These are phyloP conservation scores for Malurus alboscapulatus DNA, from an alignment of 2,113 vertebrate genomes.

Conservation along the genomic window DNA sequence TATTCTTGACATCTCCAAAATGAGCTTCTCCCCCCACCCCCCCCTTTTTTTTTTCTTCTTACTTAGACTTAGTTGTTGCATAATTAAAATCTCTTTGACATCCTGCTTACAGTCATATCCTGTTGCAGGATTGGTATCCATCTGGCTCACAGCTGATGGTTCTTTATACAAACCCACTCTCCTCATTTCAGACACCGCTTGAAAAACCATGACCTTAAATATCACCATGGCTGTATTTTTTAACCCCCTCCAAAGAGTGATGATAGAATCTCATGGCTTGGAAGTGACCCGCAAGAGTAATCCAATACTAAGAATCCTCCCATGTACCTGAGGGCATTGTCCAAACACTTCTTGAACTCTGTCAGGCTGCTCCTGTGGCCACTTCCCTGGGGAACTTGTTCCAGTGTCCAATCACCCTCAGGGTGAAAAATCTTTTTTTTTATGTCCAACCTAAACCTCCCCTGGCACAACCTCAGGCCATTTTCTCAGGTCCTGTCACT, in stretches of 20 bases:
- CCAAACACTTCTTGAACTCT: background rate
- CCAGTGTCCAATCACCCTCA: fast-evolving
- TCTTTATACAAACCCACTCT: background rate
- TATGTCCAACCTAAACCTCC: background rate
- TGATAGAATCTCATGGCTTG: background rate
- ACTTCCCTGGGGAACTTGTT: background rate
- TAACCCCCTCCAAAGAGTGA: background rate
- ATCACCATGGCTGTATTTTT: background rate
- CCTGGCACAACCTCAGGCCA: background rate
- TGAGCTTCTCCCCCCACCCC: background rate
- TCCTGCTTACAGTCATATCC: slow-evolving; percentile 37
- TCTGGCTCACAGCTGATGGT: slow-evolving; percentile 15
- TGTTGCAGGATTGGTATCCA: background rate
- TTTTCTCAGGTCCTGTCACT: background rate
- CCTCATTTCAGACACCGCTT: background rate
- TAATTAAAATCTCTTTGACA: slow-evolving; percentile 66
- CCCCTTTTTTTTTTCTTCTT: background rate
- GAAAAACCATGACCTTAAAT: slow-evolving; percentile 2
- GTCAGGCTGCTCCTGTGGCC: background rate
- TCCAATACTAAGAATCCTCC: background rate
- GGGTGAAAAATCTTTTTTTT: background rate
- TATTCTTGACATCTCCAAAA: slow-evolving; percentile 59
- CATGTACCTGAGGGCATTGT: background rate
- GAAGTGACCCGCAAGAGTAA: background rate
- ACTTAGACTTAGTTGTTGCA: slow-evolving; percentile 54